Base-by-base conservation (phyloP, 2,888 invertebrate genomes). In the Stenichneumon culpator region DNA sequence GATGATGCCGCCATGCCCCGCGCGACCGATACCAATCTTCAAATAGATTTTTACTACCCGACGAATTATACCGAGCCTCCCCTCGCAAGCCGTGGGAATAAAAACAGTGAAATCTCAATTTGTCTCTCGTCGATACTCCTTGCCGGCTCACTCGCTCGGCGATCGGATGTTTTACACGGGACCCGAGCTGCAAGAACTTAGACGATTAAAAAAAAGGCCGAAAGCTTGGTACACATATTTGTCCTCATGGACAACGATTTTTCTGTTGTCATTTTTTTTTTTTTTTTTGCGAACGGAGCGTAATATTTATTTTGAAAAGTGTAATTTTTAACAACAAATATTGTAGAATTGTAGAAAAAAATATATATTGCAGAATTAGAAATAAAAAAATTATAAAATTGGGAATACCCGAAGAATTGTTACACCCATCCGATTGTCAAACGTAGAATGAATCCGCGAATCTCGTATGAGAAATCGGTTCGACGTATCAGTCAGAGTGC, bases 31-130 rank as follows among this genome's bases (percentile, higher is more conserved):
- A 69, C 86, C 88, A 90, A 89, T 90, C 89, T 90, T 87, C 89
- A 89, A 90, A 91, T 91, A 90, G 89, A 91, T 90, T 91, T 90
- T 91, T 87, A 89, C 89, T 90, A 88, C 89, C 75, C 87, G 86
- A 87, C 87, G 89, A 90, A 91, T 91, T 90, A 87, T 90, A 89
- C 74, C 39, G 50, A 65, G 28, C 39, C 50, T 16, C 65, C 82
- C 68, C 69, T 65, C 70, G 73, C 67, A 79, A 60, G 75, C 60
- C 79, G 85, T 82, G 85, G 82, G 79, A 82, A 85, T 72, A 72
- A 72, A 44, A 36, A 60, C 44, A 14, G 54, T 57, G 75, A 85
- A 85, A 82, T 85, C 85, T 80, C 84, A 84, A 84, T 84, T 73
- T 57, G 65, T 68, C 32, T 47, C 63, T 54, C 52, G 11, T 5